Evolutionary conservation across 2,113 vertebrate species (phyloP), one percentile per base, ranked within the genome.

Genomic region (Phaethon lepturus): DNA sequence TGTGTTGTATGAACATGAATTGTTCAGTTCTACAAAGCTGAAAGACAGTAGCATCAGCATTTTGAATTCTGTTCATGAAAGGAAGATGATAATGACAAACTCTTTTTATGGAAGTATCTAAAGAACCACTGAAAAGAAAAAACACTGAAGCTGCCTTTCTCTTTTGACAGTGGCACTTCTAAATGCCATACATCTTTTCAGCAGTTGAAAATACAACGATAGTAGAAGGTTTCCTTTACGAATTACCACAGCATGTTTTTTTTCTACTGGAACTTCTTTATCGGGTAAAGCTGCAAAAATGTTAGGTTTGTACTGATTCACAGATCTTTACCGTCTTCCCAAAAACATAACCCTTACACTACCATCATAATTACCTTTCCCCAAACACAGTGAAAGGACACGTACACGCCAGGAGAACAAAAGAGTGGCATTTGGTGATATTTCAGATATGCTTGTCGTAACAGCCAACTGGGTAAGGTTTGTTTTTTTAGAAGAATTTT

Each of bases 31-130:
- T 78, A 90, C 60, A 90, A 88, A 95, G 75, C 44, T 87, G 47
- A 95, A 86, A 80, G 47, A 91, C 52, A 6, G 91, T 84, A 96
- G 90, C 25, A 87, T 87, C 79, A 90, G 86, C 82, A 92, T 94
- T 94, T 95, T 84, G 58, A 90, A 50, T 88, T 95, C 68, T 89
- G 58, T 84, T 97, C 76, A 64, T 63, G 44, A 75, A 90, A 92
- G 69, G 58, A 96, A 97, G 97, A 95, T 50, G 5, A 79, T 50
- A 80, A 96, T 68, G 79, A 88, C 67, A 93, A 80, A 89, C 59
- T 90, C 45, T 96, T 92, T 89, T 94, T 52, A 80, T 90, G 88
- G 72, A 97, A 81, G 18, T 72, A 94, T 81, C 92, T 97, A 40
- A 91, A 80, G 40, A 86, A 73, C n/a, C 35, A 85, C 20, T 75